These are phyloP conservation scores for Timema podura DNA, from an alignment of 2,888 invertebrate genomes.

Conservation along the genomic window DNA sequence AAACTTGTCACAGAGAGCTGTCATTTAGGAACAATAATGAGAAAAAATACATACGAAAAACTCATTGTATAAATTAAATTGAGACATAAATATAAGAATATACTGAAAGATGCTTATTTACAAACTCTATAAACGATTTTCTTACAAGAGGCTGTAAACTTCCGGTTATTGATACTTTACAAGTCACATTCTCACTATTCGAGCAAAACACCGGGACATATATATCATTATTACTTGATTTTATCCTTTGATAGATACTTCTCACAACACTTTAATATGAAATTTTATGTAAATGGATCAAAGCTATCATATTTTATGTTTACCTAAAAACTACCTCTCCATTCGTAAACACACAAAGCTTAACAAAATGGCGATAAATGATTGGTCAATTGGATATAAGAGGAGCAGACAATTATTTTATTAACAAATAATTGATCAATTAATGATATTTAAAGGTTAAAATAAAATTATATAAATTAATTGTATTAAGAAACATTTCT, in stretches of 20 bases:
- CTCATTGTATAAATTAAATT: too few relatives aligned
- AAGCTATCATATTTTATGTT: constrained; percentile 20
- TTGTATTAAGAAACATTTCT: too few relatives aligned
- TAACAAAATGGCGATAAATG: constrained; percentile 37
- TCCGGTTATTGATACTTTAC: constrained; percentile 26
- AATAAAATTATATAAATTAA: too few relatives aligned
- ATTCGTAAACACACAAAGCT: constrained; percentile 33
- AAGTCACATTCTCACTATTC: background rate
- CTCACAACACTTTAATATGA: background rate
- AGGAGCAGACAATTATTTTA: too few relatives aligned
- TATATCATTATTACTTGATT: background rate
- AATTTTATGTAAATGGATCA: background rate
- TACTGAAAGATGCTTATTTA: constrained; percentile 22
- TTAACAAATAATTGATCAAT: too few relatives aligned
- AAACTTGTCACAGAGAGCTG: too few relatives aligned
- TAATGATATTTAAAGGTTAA: too few relatives aligned
- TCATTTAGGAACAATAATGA: too few relatives aligned
- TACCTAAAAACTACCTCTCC: constrained; percentile 27
- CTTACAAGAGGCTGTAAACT: constrained; percentile 27
- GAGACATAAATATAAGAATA: background rate
- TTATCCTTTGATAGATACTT: too few relatives aligned
- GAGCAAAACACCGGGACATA: background rate
- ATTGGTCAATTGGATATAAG: constrained; percentile 15
- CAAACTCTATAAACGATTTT: constrained; percentile 22
- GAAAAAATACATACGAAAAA: too few relatives aligned